These are phyloP conservation scores for Carettochelys insculpta DNA, from an alignment of 2,113 vertebrate species.

Conservation along the genomic window DNA sequence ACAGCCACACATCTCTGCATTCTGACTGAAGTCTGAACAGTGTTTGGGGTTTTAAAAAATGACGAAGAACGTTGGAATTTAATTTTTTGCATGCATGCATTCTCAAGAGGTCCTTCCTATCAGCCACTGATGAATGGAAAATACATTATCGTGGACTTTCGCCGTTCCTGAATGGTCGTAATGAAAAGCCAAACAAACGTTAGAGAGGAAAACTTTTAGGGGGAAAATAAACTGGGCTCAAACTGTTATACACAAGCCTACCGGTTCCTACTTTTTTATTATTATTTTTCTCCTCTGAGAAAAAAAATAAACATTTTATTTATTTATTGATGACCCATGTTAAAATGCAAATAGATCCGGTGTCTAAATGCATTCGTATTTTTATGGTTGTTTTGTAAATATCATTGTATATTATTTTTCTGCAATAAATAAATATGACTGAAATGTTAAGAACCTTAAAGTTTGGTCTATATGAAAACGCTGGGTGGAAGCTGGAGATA, in stretches of 20 bases:
- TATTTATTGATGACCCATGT: slow-evolving; percentile 96
- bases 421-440: slow-evolving; percentile 95
- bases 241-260: slow-evolving; percentile 80
- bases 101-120: slow-evolving; percentile 82
- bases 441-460: slow-evolving; percentile 81
- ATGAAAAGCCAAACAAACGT: slow-evolving; percentile 62
- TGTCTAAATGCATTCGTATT: slow-evolving; percentile 97
- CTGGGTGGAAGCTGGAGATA: slow-evolving; percentile 63
- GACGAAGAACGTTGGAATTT: slow-evolving; percentile 91
- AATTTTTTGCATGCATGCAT: slow-evolving; percentile 80
- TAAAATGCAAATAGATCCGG: slow-evolving; percentile 92
- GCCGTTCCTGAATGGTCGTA: slow-evolving; percentile 78
- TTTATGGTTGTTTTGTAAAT: slow-evolving; percentile 97
- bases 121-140: slow-evolving; percentile 83
- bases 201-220: slow-evolving; percentile 66
- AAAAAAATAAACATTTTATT: slow-evolving; percentile 91
- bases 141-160: slow-evolving; percentile 76
- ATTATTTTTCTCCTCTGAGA: slow-evolving; percentile 80
- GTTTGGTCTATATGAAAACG: slow-evolving; percentile 78
- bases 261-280: slow-evolving; percentile 75
- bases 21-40: slow-evolving; percentile 83
- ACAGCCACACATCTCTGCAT: slow-evolving; percentile 81
- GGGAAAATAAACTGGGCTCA: slow-evolving; percentile 75
- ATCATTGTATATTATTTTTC: slow-evolving; percentile 95
- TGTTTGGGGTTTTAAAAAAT: slow-evolving; percentile 74